Evolutionary conservation across 2,888 invertebrate species (phyloP).

Genomic region (Acleris cristana): DNA sequence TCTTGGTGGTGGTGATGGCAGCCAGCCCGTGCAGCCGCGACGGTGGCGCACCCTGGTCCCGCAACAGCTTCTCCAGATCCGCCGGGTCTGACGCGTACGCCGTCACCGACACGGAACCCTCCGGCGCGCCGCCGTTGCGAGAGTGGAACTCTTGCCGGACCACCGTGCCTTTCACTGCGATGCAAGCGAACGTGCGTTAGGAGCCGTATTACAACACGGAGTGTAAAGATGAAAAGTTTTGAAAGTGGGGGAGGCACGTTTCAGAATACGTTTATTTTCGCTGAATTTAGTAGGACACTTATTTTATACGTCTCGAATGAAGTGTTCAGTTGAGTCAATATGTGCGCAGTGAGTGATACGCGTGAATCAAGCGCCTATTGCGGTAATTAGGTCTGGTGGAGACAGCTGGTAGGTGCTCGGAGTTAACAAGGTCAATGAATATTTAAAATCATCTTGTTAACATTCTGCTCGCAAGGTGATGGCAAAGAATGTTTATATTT

Average conservation of each 20-base stretch:
- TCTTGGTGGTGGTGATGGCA: constrained; percentile 76
- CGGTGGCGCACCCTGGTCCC: constrained; percentile 65
- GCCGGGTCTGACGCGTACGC: constrained; percentile 87
- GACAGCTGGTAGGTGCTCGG: neutral
- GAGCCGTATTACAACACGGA: constrained; percentile 42
- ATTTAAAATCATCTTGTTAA: neutral
- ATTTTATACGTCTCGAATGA: neutral
- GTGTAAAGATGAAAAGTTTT: constrained; percentile 12
- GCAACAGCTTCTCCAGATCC: constrained; percentile 75
- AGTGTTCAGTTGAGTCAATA: constrained; percentile 36
- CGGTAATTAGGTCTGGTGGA: constrained; percentile 27
- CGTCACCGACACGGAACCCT: constrained; percentile 87
- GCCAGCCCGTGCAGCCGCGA: constrained; percentile 75
- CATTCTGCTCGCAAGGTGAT: neutral
- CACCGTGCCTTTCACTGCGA: constrained; percentile 88
- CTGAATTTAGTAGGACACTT: neutral
- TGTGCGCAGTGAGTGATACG: constrained; percentile 39
- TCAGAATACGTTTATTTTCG: constrained; percentile 5
- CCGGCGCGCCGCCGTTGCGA: constrained; percentile 87
- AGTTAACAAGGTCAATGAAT: constrained; percentile 13
- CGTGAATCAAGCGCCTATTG: constrained; percentile 41
- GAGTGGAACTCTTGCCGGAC: constrained; percentile 87
- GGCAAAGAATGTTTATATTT: no score
- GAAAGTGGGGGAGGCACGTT: constrained; percentile 10
- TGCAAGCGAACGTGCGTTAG: constrained; percentile 36